phyloP scores from a whole-genome alignment of 2,888 invertebrate species.

The Schizaphis graminum region DNA sequence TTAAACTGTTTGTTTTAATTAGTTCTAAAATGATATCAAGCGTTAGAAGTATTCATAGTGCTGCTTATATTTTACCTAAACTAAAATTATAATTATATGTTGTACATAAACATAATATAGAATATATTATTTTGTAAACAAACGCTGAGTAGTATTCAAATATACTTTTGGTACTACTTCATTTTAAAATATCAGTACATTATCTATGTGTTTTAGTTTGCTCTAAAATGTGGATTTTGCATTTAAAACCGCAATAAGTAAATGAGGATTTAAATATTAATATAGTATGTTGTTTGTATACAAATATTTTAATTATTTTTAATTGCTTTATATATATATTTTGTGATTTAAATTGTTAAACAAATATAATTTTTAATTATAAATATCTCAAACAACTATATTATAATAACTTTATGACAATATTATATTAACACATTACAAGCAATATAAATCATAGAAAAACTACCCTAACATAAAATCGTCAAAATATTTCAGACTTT shows the following conservation, averaged over 20 bases:
- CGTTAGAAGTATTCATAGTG: background rate
- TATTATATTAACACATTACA: background rate
- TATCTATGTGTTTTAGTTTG: background rate
- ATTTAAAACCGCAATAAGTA: background rate
- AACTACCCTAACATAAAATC: background rate
- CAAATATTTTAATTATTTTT: background rate
- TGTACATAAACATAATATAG: background rate
- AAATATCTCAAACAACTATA: background rate
- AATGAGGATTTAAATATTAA: background rate
- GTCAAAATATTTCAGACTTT: background rate
- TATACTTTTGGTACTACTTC: background rate
- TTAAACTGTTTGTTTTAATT: slow-evolving; percentile 56
- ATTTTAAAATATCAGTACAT: background rate
- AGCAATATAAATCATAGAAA: background rate
- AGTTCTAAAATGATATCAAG: slow-evolving; percentile 29
- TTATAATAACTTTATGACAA: background rate
- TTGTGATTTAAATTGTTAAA: background rate
- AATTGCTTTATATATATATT: background rate
- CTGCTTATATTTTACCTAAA: background rate
- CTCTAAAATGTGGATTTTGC: background rate
- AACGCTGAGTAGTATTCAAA: background rate
- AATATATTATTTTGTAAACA: background rate
- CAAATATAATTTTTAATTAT: background rate
- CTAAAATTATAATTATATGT: slow-evolving; percentile 23
- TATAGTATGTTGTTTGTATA: background rate